Conservation (phyloP, 2,888 invertebrate genomes). For the Norana najaformis region DNA sequence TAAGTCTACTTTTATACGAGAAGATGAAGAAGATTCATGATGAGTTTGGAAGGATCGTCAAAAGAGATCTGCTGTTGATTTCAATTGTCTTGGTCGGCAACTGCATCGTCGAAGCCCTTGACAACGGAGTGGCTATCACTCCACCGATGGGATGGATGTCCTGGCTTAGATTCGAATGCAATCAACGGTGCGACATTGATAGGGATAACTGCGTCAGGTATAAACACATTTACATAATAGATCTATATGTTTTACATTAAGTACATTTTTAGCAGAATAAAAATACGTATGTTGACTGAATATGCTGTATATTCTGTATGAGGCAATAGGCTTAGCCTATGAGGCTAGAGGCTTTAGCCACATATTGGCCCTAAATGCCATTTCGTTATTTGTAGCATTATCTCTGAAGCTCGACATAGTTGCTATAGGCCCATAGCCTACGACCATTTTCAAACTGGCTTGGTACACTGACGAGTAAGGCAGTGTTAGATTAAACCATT, state of each 20-base stretch:
- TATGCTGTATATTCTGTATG: background rate
- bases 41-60: background rate
- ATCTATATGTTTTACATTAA: background rate
- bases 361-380: background rate
- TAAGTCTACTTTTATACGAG: background rate
- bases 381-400: background rate
- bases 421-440: background rate
- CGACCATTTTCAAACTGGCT: too few relatives aligned
- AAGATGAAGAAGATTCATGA: background rate
- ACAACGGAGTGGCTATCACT: constrained; percentile 57
- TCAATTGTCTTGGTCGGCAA: background rate
- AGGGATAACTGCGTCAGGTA: constrained; percentile 58
- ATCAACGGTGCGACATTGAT: constrained; percentile 52
- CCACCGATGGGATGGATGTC: constrained; percentile 62
- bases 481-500: too few relatives aligned
- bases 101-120: constrained; percentile 39
- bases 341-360: background rate
- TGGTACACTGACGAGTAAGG: too few relatives aligned
- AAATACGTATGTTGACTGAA: too few relatives aligned
- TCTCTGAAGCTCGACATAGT: background rate
- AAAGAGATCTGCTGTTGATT: background rate
- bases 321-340: background rate
- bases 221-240: too few relatives aligned
- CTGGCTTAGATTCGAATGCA: constrained; percentile 58
- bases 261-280: background rate